Evolutionary conservation across 2,888 invertebrate genomes (phyloP), one percentile per base, ranked within the genome.

Genomic region (Dione vanillae): DNA sequence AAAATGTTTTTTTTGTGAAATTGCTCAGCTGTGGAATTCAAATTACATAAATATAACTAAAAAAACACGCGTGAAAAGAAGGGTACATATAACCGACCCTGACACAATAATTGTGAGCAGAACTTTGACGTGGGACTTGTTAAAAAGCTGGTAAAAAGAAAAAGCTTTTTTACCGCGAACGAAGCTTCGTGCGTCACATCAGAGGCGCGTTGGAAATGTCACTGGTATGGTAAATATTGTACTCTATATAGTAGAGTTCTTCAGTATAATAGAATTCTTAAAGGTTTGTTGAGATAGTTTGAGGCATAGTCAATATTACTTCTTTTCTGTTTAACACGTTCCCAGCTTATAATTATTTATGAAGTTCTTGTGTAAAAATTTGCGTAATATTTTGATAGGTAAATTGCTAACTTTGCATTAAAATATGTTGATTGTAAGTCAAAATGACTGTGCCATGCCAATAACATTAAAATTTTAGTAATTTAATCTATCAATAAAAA

Each of bases 141-240:
- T 64, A 51, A 64, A 64, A 51, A 64, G 64, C 64, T 64, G 19
- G 40, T 51, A 40, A 64, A 64, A 64, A 64, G 64, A 64, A 64
- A 64, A 64, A 64, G 64, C 64, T 20, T n/a, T 64, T 64, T 40
- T 40, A 40, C 51, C 40, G 37, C 64, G 64, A 64, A 51, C 20
- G 64, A 51, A 51, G 49, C 64, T 10, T 14, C 64, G 64, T 51
- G 20, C 64, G 40, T 64, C 64, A 51, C 49, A 37, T 64, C 51
- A 64, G 37, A 40, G 40, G 20, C 51, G 49, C 40, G 40, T 64
- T 51, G 49, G 49, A 64, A 64, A 64, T 64, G 37, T 49, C 51
- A 64, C 37, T 54, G 54, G 54, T 37, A 49, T 20, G 19, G 47
- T 47, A 64, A 51, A 64, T 40, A 51, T 49, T 64, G 9, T 64